Evolutionary conservation across 2,113 vertebrate species (phyloP).

Genomic region (Anas platyrhynchos): DNA sequence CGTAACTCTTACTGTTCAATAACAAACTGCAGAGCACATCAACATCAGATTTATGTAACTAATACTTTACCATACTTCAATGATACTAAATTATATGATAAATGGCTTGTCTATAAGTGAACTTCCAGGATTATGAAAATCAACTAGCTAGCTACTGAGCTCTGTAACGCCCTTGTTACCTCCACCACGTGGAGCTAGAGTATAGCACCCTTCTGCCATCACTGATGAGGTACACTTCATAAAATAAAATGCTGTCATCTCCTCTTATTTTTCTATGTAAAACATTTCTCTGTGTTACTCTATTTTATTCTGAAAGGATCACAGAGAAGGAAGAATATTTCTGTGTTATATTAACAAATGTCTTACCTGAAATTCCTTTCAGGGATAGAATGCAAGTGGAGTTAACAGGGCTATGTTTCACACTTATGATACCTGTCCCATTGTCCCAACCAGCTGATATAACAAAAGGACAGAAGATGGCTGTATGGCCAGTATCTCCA

Average conservation of each 20-base stretch:
- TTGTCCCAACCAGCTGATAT: background rate
- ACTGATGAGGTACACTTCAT: slow-evolving; percentile 49
- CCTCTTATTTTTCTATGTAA: slow-evolving; percentile 61
- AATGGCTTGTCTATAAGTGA: background rate
- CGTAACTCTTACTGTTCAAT: background rate
- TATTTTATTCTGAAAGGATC: slow-evolving; percentile 57
- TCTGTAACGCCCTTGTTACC: background rate
- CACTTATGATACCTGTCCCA: background rate
- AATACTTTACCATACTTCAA: background rate
- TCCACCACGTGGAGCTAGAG: slow-evolving; percentile 52
- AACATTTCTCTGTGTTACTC: slow-evolving; percentile 52
- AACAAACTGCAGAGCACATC: background rate
- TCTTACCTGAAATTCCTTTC: background rate
- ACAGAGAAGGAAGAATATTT: slow-evolving; percentile 59
- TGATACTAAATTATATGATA: background rate
- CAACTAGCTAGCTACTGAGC: slow-evolving; percentile 27
- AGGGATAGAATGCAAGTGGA: background rate
- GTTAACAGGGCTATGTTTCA: background rate
- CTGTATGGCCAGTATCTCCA: background rate
- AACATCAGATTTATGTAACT: background rate
- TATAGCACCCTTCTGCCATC: slow-evolving; percentile 50
- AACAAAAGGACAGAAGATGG: background rate
- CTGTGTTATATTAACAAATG: background rate
- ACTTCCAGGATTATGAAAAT: slow-evolving; percentile 8
- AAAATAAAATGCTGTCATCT: slow-evolving; percentile 59